Conservation (phyloP, 1,140 invertebrate species). For the Danaus plexippus region DNA sequence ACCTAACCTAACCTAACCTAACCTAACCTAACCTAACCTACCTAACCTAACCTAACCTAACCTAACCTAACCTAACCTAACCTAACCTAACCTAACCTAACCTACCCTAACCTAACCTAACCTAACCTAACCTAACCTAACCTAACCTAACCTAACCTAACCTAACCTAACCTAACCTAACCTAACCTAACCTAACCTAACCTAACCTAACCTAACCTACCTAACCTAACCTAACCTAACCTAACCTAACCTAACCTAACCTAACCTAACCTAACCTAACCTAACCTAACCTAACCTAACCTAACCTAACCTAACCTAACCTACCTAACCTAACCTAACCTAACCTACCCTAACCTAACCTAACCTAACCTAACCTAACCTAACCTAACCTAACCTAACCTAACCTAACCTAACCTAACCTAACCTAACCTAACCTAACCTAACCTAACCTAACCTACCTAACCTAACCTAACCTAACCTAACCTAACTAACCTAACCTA, state of each 20-base stretch:
- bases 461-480: too few species aligned
- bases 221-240: too few species aligned
- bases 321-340: too few species aligned
- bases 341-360: too few species aligned
- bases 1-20: constrained; percentile 27
- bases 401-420: constrained; percentile 13
- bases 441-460: too few species aligned
- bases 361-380: constrained; percentile 26
- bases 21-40: constrained; percentile 29
- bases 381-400: constrained; percentile 35
- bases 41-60: too few species aligned
- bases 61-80: constrained; percentile 38
- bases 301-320: too few species aligned
- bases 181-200: constrained; percentile 32
- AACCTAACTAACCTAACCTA: constrained; percentile 29
- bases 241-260: constrained; percentile 45
- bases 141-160: constrained; percentile 37
- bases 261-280: constrained; percentile 32
- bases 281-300: constrained; percentile 28
- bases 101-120: too few species aligned
- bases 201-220: too few species aligned
- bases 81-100: constrained; percentile 37
- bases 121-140: constrained; percentile 38
- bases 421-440: constrained; percentile 22
- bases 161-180: constrained; percentile 37